Conservation (phyloP, 2,888 invertebrate species). For the Dastarcus helophoroides region DNA sequence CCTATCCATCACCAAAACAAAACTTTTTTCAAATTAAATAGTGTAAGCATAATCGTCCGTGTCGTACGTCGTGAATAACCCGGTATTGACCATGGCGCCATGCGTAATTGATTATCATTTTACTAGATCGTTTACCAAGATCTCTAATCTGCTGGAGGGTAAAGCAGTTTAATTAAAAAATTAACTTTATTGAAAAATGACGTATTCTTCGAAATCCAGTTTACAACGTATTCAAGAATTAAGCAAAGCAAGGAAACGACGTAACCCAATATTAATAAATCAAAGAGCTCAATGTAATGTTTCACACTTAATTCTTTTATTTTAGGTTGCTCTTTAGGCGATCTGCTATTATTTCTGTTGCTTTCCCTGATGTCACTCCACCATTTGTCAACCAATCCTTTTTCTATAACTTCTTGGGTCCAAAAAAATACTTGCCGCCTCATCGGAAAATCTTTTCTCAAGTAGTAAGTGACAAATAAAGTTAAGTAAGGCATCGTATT, state of each 20-base stretch:
- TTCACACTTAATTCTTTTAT: background rate
- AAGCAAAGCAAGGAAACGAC: background rate
- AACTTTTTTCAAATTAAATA: too few species aligned
- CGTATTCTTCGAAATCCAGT: background rate
- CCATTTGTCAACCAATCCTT: conserved; percentile 1
- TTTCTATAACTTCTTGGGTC: background rate
- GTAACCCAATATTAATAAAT: background rate
- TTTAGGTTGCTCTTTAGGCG: background rate
- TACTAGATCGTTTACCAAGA: too few species aligned
- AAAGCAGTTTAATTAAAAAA: background rate
- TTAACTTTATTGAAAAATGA: background rate
- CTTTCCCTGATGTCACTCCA: background rate
- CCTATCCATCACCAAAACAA: too few species aligned
- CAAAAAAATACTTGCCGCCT: background rate
- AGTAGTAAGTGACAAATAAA: background rate
- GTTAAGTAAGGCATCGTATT: background rate
- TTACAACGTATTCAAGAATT: background rate
- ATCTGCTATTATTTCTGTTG: conserved; percentile 1
- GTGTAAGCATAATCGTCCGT: too few species aligned
- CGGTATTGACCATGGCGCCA: too few species aligned
- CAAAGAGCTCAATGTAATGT: background rate
- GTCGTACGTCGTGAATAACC: too few species aligned
- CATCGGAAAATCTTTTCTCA: background rate
- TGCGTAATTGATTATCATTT: too few species aligned
- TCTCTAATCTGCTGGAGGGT: background rate